A percentile compares a stretch with the other conserved stretches of the same genome.
Evolutionary conservation across 2,113 vertebrate species (phyloP).

Genomic region (Scartelaos histophorus): DNA sequence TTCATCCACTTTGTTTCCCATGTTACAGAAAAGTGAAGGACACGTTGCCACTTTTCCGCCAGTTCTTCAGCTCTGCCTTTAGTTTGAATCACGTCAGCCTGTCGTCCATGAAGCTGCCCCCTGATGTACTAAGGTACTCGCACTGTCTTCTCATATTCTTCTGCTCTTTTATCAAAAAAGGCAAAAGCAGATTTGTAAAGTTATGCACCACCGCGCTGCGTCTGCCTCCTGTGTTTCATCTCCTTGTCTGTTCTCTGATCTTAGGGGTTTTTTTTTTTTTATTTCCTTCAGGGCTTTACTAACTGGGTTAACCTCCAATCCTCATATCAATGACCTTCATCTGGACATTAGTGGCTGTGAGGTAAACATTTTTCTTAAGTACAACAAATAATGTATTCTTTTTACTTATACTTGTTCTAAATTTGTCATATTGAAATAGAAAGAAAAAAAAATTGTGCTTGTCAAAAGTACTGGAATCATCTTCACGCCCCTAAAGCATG

Average conservation of each 20-base stretch:
- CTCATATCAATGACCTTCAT: constrained; percentile 83
- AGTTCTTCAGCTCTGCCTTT: constrained; percentile 86
- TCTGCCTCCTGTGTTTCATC: background rate
- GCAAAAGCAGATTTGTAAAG: background rate
- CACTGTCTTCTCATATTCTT: constrained; percentile 3
- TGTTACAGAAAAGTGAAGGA: constrained; percentile 81
- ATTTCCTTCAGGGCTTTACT: constrained; percentile 75
- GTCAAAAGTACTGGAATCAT: background rate
- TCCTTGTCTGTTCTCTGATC: constrained; percentile 14
- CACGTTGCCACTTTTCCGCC: constrained; percentile 80
- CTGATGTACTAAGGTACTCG: constrained; percentile 84
- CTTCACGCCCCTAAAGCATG: background rate
- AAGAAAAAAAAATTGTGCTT: no score
- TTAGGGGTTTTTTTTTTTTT: constrained; percentile 1
- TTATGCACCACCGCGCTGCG: background rate
- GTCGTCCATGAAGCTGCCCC: constrained; percentile 81
- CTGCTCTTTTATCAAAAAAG: constrained; percentile 23
- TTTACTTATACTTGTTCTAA: background rate
- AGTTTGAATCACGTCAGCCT: constrained; percentile 83
- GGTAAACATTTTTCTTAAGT: constrained; percentile 58
- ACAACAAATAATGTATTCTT: background rate
- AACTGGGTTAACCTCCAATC: constrained; percentile 81
- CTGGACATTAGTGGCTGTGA: constrained; percentile 86
- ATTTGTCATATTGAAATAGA: background rate
- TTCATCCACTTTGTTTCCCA: constrained; percentile 9